These are phyloP conservation scores for Electrona antarctica DNA, from an alignment of 2,113 vertebrate genomes.

Conservation along the genomic window DNA sequence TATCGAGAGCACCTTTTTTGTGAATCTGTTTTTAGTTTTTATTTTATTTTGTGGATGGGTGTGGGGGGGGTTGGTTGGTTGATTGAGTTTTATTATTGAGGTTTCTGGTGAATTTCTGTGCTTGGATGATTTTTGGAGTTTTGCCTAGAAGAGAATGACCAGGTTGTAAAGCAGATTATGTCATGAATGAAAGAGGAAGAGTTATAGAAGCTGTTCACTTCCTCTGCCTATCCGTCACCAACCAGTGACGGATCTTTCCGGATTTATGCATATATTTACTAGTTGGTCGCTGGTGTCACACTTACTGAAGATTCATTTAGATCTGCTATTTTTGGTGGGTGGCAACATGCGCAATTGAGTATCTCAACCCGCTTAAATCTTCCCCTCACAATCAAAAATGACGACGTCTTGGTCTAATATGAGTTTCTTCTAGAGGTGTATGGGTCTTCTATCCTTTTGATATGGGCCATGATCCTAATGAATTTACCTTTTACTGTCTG, in stretches of 20 bases:
- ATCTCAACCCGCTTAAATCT: not conserved
- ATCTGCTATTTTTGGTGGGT: too few species aligned
- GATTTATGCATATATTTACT: conserved; percentile 4
- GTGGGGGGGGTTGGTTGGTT: conserved; percentile 49
- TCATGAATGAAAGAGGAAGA: conserved; percentile 22
- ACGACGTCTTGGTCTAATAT: conserved; percentile 18
- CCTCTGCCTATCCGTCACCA: conserved; percentile 31
- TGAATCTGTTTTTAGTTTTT: conserved; percentile 22
- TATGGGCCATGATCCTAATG: not conserved
- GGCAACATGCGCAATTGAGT: too few species aligned
- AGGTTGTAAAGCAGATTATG: not conserved
- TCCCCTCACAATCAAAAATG: conserved; percentile 4
- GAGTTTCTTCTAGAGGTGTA: not conserved
- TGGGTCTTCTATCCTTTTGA: not conserved
- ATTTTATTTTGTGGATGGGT: too few species aligned
- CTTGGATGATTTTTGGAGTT: conserved; percentile 19
- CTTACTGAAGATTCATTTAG: too few species aligned
- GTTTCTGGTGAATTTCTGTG: conserved; percentile 58
- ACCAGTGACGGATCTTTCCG: conserved; percentile 5
- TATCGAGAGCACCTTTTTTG: conserved; percentile 53
- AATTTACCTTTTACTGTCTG: not conserved
- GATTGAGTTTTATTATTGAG: conserved; percentile 8
- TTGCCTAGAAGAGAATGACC: not conserved
- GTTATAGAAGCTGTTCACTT: not conserved
- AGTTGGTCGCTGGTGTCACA: too few species aligned